Base-by-base conservation (phyloP, 2,113 vertebrate species). In the Neolamprologus longior region DNA sequence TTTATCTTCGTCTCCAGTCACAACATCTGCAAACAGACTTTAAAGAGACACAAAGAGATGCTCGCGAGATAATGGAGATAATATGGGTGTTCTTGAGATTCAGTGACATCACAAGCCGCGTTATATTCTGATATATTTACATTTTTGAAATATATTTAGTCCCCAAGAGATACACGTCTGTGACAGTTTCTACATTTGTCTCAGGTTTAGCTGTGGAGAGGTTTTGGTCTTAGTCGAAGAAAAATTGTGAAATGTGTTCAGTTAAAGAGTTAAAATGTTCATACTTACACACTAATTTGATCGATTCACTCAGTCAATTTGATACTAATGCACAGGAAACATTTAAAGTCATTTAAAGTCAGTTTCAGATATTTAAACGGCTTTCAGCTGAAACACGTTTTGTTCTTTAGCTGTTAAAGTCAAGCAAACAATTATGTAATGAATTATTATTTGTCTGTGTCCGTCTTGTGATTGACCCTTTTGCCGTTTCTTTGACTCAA, bases 11-110 rank as follows among this genome's bases (percentile, higher is more conserved):
- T 84, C 68, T 87, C 14, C 82, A 81, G 42, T 79, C 42, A 21
- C 83, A 89, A 37, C 17, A 35, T 90, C 45, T 85, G 61, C 78
- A 86, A 90, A 87, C 50, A 82, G 50, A 80, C 86, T 82, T 42
- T 63, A 81, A 68, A 84, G 53, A 86, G 53, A 80, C 79, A 71
- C 10, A 13, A 26, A 53, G 81, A 71, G 55, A 83, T 37, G 55
- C 71, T 71, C 21, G 2, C 42, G 52, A 5, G 50, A 21, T 54
- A 21, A 10, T 57, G 7, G 53, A 61, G 53, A 37, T 50, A 33
- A 86, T 37, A 11, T 52, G 52, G 26, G 50, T 31, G 5, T 78
- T 31, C 24, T 78, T 31, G 45, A 52, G 45, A 50, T 50, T 13
- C 26, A n/a, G 17, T 78, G 45, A 52, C 26, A 31, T 78, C 73